Base-by-base conservation (phyloP, 2,113 vertebrate genomes). In the Tenebrosternarchus preto region DNA sequence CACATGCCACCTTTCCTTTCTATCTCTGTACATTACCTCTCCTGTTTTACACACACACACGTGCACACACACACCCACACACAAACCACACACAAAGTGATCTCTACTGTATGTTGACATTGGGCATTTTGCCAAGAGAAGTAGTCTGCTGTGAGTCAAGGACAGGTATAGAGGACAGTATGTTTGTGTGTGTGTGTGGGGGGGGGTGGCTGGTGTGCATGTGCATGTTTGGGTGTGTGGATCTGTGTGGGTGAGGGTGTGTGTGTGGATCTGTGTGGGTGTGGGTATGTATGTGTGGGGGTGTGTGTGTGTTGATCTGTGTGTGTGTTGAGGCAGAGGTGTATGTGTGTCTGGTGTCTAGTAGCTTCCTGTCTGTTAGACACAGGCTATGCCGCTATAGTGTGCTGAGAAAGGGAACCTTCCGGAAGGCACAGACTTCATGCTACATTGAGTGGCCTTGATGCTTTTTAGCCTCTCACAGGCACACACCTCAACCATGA, bases 111-210 rank as follows among this genome's bases (percentile, higher is more conserved):
- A 82, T 75, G 69, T 90, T 91, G 90, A 91, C 70, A 90, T 88
- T 93, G 93, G 93, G 91, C 85, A 0, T 0, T 75, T 80, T 91
- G 93, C 94, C 94, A 95, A 89, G 83, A 91, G 88, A 59, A 89
- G n/a, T 90, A 89, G n/a, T 91, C 90, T 91, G 89, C 92, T 93
- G 86, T 77, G 88, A 92, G 90, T 93, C 93, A 94, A 95, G 93
- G 93, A 94, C 93, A 91, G 85, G 89, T 92, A 88, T 91, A 88
- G 88, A 89, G 86, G 90, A 86, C 88, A 89, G 85, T 85, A 86
- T 85, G 83, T 87, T 77, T 84, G 89, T 85, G 86, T 87, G 92
- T 91, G 91, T 92, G 88, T 88, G 91, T 88, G 84, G 87, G 88
- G n/a, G 91, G 87, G 91, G 92, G 31, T 71, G 46, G n/a, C n/a